Percentiles rank a stretch among this genome's conserved stretches.
These are phyloP conservation scores for Muraenolepis orangiensis DNA, from an alignment of 2,797 vertebrate species.

Conservation along the genomic window DNA sequence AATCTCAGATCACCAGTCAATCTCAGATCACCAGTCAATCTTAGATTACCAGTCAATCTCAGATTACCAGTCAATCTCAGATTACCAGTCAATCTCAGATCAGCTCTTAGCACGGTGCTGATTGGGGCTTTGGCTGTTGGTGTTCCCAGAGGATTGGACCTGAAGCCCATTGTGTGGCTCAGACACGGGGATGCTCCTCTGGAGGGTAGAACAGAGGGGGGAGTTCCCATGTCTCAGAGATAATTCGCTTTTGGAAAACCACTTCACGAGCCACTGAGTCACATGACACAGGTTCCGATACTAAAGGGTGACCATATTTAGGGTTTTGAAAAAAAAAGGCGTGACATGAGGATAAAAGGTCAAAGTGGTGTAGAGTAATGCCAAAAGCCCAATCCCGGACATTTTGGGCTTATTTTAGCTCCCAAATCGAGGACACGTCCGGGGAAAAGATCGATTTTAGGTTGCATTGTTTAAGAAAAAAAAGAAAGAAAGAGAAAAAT, in stretches of 20 bases:
- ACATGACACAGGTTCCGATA: too few relatives aligned
- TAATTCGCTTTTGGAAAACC: too few relatives aligned
- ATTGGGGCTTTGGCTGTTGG: background rate
- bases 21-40: conserved; percentile 48
- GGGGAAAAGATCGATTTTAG: too few relatives aligned
- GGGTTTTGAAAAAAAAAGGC: too few relatives aligned
- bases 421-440: too few relatives aligned
- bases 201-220: background rate
- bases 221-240: background rate
- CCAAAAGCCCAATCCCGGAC: too few relatives aligned
- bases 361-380: too few relatives aligned
- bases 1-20: conserved; percentile 56
- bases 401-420: too few relatives aligned
- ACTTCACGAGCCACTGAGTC: too few relatives aligned
- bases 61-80: conserved; percentile 40
- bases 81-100: conserved; percentile 54
- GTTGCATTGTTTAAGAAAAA: too few relatives aligned
- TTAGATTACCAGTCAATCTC: conserved; percentile 51
- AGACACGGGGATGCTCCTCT: background rate
- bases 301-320: too few relatives aligned
- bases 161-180: background rate
- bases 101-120: background rate
- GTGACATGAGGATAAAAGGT: too few relatives aligned
- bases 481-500: background rate
- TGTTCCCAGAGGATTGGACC: background rate